A percentile compares a stretch with the other conserved stretches of the same genome.
Evolutionary conservation across 2,113 vertebrate species (phyloP).

Genomic region (Actenoides lindsayi): DNA sequence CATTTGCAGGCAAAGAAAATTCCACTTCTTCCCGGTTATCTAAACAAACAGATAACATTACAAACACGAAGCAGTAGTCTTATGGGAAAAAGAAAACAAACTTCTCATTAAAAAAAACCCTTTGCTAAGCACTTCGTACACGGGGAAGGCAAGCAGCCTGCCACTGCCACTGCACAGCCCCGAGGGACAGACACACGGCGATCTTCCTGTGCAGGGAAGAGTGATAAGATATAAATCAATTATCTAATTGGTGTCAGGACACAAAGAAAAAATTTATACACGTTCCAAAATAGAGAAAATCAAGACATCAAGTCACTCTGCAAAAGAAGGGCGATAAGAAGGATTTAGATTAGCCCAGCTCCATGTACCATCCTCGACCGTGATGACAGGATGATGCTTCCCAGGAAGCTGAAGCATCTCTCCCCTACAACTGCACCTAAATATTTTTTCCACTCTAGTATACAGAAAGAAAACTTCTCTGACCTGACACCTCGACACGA

Average conservation of each 20-base stretch:
- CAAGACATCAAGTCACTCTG: not conserved
- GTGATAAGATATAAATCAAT: not conserved
- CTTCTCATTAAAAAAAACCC: slow-evolving; percentile 47
- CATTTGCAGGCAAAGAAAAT: slow-evolving; percentile 25
- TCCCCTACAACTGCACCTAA: not conserved
- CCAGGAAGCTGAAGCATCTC: not conserved
- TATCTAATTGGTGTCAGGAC: not conserved
- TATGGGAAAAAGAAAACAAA: slow-evolving; percentile 64
- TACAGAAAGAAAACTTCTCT: not conserved
- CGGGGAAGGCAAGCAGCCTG: not conserved
- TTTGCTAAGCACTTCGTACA: slow-evolving; percentile 20
- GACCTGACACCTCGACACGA: not conserved
- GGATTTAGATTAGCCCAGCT: not conserved
- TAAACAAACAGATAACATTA: slow-evolving; percentile 54
- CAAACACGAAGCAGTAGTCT: not conserved
- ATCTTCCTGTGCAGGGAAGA: not conserved
- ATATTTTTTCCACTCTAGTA: not conserved
- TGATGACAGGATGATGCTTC: not conserved
- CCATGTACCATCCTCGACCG: not conserved
- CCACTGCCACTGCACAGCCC: not conserved
- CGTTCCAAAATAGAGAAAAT: not conserved
- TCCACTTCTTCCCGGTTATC: slow-evolving; percentile 15
- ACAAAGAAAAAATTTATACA: not conserved
- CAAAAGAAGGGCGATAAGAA: not conserved
- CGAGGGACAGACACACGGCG: not conserved